phyloP scores from a whole-genome alignment of 1,140 invertebrate species.

The Ceratosolen solmsi region DNA sequence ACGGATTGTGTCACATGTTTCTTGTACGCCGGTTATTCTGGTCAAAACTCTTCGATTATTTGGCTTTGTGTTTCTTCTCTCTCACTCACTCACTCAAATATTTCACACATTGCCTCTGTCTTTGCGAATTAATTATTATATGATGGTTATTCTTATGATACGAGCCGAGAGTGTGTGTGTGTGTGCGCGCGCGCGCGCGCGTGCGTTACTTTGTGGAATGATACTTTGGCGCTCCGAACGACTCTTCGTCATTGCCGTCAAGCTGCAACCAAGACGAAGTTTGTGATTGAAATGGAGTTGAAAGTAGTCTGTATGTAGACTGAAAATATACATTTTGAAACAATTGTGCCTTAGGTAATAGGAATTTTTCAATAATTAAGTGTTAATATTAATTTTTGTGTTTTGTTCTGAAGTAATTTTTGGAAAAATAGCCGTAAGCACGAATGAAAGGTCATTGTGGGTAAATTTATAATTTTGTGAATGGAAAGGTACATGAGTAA shows the following conservation, averaged over 20 bases:
- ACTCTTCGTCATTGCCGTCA: background rate
- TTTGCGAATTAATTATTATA: background rate
- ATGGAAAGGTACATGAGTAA: too few relatives aligned
- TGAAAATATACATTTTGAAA: background rate
- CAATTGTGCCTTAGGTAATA: background rate
- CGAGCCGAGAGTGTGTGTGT: background rate
- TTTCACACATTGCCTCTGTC: background rate
- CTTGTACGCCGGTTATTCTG: background rate
- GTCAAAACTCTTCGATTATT: background rate
- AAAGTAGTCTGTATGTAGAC: background rate
- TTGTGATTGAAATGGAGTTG: background rate
- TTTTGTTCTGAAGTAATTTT: background rate
- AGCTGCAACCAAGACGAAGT: background rate
- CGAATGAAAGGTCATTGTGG: too few relatives aligned
- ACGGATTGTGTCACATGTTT: slow-evolving; percentile 60
- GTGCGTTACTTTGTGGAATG: background rate
- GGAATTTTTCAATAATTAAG: background rate
- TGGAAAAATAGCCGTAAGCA: too few relatives aligned
- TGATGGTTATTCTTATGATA: background rate
- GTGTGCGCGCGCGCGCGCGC: too few relatives aligned
- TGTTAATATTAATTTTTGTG: background rate
- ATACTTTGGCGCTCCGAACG: background rate
- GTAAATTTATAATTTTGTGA: too few relatives aligned
- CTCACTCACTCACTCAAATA: background rate
- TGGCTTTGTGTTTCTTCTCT: background rate